Percentiles rank a stretch among this genome's conserved stretches.
phyloP scores from a whole-genome alignment of 2,888 invertebrate genomes.

The Bruchidius siliquastri region DNA sequence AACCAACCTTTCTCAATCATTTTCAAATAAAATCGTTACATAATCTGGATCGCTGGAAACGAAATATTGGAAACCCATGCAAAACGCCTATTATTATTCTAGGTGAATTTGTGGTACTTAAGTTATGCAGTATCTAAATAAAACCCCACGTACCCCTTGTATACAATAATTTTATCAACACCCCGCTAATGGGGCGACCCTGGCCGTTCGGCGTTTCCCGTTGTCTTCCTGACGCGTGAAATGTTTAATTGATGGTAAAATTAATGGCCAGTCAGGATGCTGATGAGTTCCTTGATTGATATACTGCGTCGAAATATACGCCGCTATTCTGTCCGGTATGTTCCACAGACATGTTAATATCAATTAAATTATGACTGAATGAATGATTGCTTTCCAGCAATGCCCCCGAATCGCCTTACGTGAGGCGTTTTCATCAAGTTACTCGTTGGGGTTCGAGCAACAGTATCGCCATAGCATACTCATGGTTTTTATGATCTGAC shows the following conservation, averaged over 20 bases:
- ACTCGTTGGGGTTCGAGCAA: no score
- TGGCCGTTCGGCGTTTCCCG: background rate
- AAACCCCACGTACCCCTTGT: no score
- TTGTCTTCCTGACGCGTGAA: background rate
- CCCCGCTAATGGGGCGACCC: background rate
- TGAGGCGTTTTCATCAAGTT: background rate
- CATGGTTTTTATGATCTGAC: no score
- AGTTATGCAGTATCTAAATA: no score
- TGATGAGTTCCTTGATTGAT: background rate
- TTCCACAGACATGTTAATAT: background rate
- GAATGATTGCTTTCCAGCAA: background rate
- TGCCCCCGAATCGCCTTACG: background rate
- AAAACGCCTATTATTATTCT: no score
- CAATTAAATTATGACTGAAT: background rate
- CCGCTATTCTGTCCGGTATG: background rate
- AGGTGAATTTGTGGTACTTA: no score
- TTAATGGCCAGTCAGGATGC: background rate
- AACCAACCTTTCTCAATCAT: no score
- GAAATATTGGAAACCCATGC: no score
- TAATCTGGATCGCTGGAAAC: no score
- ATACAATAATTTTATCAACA: background rate
- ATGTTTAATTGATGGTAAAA: background rate
- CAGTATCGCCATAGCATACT: no score
- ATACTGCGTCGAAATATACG: background rate
- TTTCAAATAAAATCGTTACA: no score